Conservation (phyloP, 2,113 vertebrate genomes). For the Lutjanus erythropterus region DNA sequence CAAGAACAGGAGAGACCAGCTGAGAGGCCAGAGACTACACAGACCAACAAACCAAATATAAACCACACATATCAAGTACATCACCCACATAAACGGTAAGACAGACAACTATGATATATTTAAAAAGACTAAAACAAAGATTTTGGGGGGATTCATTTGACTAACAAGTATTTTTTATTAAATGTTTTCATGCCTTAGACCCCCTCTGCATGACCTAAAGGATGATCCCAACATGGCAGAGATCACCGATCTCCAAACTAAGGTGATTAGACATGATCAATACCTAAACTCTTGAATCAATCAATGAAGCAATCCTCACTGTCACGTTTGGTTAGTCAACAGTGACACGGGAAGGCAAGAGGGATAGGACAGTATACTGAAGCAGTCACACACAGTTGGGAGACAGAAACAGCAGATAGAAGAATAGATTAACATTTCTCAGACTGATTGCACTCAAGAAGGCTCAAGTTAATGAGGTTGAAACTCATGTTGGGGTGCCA, state of each 20-base stretch:
- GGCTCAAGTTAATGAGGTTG: slow-evolving; percentile 7
- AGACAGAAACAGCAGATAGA: slow-evolving; percentile 21
- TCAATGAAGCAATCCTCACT: slow-evolving; percentile 25
- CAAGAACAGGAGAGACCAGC: slow-evolving; percentile 29
- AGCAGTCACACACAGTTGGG: not conserved
- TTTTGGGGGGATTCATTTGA: not conserved
- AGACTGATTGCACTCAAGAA: slow-evolving; percentile 18
- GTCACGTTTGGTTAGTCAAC: slow-evolving; percentile 48
- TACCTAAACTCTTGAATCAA: slow-evolving; percentile 45
- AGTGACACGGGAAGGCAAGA: not conserved
- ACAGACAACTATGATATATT: not conserved
- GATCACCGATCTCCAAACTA: slow-evolving; percentile 65
- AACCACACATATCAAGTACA: slow-evolving; percentile 64
- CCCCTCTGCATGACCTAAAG: slow-evolving; percentile 40
- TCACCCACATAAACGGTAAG: slow-evolving; percentile 49
- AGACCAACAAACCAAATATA: slow-evolving; percentile 34
- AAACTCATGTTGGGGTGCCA: slow-evolving; percentile 2
- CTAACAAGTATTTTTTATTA: not conserved
- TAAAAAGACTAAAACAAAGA: too few relatives aligned
- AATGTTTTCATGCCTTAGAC: slow-evolving; percentile 43
- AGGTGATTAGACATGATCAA: slow-evolving; percentile 65
- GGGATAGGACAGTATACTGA: slow-evolving; percentile 2
- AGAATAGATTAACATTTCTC: slow-evolving; percentile 66
- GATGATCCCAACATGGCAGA: slow-evolving; percentile 49
- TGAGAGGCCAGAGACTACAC: slow-evolving; percentile 19